phyloP scores from a whole-genome alignment of 2,888 invertebrate species.

The Caenorhabditis sp. region DNA sequence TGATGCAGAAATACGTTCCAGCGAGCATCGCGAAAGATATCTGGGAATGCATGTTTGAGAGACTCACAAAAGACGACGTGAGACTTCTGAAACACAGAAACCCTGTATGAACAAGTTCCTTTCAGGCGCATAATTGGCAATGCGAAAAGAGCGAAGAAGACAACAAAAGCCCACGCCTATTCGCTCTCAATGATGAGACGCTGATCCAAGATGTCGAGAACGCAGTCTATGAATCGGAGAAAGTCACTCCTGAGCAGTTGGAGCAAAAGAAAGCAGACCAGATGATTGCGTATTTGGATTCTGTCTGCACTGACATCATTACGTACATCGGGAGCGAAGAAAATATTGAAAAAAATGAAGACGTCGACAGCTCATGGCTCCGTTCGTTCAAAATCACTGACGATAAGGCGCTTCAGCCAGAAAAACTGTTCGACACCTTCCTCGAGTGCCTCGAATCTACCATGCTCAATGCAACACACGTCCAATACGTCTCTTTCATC shows the following conservation, averaged over 20 bases:
- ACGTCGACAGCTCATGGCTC: constrained; percentile 17
- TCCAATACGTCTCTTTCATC: constrained; percentile 71
- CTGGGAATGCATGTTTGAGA: constrained; percentile 63
- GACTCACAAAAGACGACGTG: constrained; percentile 65
- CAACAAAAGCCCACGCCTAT: constrained; percentile 36
- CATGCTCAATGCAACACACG: constrained; percentile 67
- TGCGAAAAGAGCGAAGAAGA: constrained; percentile 45
- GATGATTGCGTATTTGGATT: constrained; percentile 27
- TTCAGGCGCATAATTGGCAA: constrained; percentile 40
- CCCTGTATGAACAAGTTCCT: neutral
- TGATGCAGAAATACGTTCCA: constrained; percentile 61
- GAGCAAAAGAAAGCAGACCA: constrained; percentile 40
- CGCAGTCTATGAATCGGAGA: too few relatives aligned
- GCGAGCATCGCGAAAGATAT: constrained; percentile 56
- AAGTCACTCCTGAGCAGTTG: too few relatives aligned
- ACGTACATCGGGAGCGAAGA: constrained; percentile 17
- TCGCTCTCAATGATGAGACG: constrained; percentile 45
- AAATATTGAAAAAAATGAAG: neutral
- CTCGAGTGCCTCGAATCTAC: constrained; percentile 65
- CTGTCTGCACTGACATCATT: constrained; percentile 37
- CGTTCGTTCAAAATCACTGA: constrained; percentile 11
- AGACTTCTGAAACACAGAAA: constrained; percentile 17
- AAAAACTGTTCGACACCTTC: constrained; percentile 58
- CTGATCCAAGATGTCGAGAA: constrained; percentile 45
- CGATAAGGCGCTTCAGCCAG: neutral